Base-by-base conservation (phyloP, 2,888 invertebrate species). In the Nezara viridula region DNA sequence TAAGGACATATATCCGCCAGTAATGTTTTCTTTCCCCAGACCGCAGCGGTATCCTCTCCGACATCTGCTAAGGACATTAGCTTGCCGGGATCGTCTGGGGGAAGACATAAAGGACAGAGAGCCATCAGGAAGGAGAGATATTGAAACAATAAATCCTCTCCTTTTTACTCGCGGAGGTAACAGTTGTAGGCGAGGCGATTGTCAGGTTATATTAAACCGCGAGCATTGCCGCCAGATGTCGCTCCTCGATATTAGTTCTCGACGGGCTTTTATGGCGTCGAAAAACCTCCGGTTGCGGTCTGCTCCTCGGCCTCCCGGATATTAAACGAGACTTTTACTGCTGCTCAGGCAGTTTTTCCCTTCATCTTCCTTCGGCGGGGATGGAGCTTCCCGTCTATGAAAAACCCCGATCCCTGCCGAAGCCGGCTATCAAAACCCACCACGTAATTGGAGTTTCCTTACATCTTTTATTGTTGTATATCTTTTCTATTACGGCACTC, bases 141-240 rank as follows among this genome's bases (percentile, higher is more conserved):
- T 86, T 86, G 86, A 86, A 86, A 86, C 86, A 50, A 86, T 86
- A 86, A 86, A 86, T 86, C 86, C 86, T 86, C 86, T 50, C 50
- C 50, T 86, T 86, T 86, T 86, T 86, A 86, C 86, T 14, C 86
- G 1, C 85, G 1, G 85, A 50, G 86, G 86, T 86, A 86, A 50
- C 86, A 86, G 86, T 86, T 86, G 86, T 86, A 32, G 19, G 49
- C 12, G 19, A 86, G 49, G 86, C 50, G 32, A 86, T 86, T 86
- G 86, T 86, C 86, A 86, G 86, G 86, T 86, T 86, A 86, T 86
- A 86, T 86, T 86, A 86, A 86, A 86, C 86, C 86, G 37, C 86
- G 86, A 86, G 50, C 86, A 86, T 86, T 86, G 32, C 86, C 50
- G 50, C 50, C 86, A 86, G 86, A 86, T 86, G 86, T 86, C 86